A percentile compares a stretch with the other conserved stretches of the same genome.
phyloP scores from a whole-genome alignment of 2,113 vertebrate genomes.

The Leuciscus idus region DNA sequence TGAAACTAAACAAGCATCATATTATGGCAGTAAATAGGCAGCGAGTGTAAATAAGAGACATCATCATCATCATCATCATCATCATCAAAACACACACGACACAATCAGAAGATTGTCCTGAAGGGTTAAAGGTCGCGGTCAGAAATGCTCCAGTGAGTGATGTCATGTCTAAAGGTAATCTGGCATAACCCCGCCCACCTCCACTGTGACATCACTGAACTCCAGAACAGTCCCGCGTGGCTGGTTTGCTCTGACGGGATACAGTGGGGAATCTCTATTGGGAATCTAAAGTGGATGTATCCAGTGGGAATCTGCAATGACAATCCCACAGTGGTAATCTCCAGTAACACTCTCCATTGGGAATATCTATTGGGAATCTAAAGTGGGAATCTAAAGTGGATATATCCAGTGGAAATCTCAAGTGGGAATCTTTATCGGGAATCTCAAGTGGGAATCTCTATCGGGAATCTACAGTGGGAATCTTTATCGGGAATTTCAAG shows the following conservation, averaged over 20 bases:
- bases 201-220: background rate
- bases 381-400: too few relatives aligned
- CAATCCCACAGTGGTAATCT: too few relatives aligned
- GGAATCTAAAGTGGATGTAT: too few relatives aligned
- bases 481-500: too few relatives aligned
- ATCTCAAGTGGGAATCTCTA: too few relatives aligned
- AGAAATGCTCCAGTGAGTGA: background rate
- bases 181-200: background rate
- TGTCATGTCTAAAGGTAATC: background rate
- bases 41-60: background rate
- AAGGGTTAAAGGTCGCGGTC: background rate
- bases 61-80: background rate
- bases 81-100: background rate
- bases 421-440: too few relatives aligned
- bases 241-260: background rate
- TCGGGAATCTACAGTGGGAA: too few relatives aligned
- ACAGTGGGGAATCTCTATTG: background rate
- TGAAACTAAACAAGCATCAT: background rate
- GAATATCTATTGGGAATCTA: fast-evolving
- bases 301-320: too few relatives aligned
- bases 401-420: too few relatives aligned
- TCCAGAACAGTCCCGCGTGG: background rate
- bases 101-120: constrained; percentile 1
- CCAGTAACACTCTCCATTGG: too few relatives aligned
- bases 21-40: background rate